Conservation (phyloP, 2,113 vertebrate species). For the Gymnogyps californianus region DNA sequence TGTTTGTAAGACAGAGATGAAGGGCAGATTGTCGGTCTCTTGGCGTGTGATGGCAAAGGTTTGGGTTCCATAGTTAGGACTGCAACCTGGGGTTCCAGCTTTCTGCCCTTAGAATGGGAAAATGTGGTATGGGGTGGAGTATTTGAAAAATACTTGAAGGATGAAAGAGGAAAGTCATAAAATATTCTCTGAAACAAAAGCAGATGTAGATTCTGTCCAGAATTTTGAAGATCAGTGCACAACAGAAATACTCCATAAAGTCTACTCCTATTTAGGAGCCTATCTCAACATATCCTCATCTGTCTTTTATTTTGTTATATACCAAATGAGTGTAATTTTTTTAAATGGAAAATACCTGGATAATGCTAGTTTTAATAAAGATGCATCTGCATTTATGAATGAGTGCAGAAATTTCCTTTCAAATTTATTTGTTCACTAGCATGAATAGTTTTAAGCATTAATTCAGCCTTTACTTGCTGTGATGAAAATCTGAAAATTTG, state of each 20-base stretch:
- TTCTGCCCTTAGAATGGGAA: neutral
- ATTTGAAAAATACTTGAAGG: neutral
- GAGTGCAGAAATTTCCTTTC: neutral
- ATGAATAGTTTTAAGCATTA: neutral
- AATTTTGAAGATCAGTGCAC: neutral
- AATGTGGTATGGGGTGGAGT: no score
- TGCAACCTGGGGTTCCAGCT: neutral
- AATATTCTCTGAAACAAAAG: neutral
- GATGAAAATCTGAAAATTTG: neutral
- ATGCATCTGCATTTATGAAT: neutral
- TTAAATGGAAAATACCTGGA: neutral
- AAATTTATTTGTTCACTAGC: neutral
- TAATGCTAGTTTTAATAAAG: neutral
- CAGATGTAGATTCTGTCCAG: neutral
- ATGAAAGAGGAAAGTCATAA: neutral
- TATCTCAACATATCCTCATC: neutral
- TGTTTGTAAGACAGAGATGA: neutral
- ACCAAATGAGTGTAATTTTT: rapidly evolving
- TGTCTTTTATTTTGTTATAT: neutral
- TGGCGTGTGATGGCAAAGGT: neutral
- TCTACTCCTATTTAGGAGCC: neutral
- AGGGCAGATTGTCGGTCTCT: neutral
- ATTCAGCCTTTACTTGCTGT: neutral
- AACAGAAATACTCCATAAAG: neutral
- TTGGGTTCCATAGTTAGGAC: neutral